Percentiles rank a stretch among this genome's conserved stretches.
Conservation (phyloP, 1,140 invertebrate genomes). For the Oppia nitens region DNA sequence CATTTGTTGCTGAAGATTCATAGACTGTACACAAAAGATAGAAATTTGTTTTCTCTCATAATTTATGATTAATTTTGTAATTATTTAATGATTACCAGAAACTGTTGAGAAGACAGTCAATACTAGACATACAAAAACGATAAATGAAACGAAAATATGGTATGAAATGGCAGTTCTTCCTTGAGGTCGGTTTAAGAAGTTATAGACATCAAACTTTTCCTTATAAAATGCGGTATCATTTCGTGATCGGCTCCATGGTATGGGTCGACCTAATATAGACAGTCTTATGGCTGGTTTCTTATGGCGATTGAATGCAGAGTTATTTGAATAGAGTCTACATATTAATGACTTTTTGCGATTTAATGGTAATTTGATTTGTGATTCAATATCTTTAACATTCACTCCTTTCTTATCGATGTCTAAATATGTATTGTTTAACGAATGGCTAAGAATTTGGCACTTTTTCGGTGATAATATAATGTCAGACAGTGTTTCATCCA, state of each 20-base stretch:
- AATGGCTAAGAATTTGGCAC: too few relatives aligned
- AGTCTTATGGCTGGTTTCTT: not conserved
- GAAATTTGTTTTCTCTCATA: not conserved
- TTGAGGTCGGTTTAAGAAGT: slow-evolving; percentile 8
- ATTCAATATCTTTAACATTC: not conserved
- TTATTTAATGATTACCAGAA: slow-evolving; percentile 30
- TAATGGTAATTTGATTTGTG: too few relatives aligned
- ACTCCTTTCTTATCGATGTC: too few relatives aligned
- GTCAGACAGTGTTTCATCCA: too few relatives aligned
- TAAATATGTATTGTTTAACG: too few relatives aligned
- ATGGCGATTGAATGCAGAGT: not conserved
- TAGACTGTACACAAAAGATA: not conserved
- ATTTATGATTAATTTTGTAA: not conserved
- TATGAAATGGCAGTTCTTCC: slow-evolving; percentile 1
- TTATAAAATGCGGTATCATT: slow-evolving; percentile 9
- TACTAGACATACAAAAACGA: slow-evolving; percentile 64
- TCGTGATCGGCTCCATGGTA: not conserved
- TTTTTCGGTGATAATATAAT: too few relatives aligned
- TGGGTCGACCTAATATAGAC: not conserved
- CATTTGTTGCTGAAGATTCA: slow-evolving; percentile 55
- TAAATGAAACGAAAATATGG: slow-evolving; percentile 7
- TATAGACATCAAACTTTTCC: slow-evolving; percentile 5
- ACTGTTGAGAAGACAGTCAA: slow-evolving; percentile 68
- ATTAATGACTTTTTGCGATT: too few relatives aligned
- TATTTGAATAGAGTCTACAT: not conserved